Base-by-base conservation (phyloP, 2,797 vertebrate species). In the Pelobates cultripes region DNA sequence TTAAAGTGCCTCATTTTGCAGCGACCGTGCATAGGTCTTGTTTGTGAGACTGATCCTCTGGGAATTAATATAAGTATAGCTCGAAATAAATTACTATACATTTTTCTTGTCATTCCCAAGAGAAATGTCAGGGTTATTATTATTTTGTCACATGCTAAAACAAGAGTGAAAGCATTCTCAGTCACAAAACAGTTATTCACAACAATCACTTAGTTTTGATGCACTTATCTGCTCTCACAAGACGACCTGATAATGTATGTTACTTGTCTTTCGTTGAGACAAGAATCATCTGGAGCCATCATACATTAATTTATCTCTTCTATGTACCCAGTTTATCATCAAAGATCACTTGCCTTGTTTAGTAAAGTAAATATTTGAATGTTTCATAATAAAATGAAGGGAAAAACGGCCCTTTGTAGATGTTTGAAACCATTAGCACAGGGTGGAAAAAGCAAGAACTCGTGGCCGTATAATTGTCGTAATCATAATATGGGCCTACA, bases 171-270 rank as follows among this genome's bases (percentile, higher is more conserved):
- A n/a, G n/a, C n/a, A 43, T 45, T n/a, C 51, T 63, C 43, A 4
- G 12, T 41, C 43, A n/a, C 81, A 43, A 73, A 70, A 44, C 10
- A 44, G 47, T 75, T 70, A 75, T 71, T 75, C 53, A 43, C 40
- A 83, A 75, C 57, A 61, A 71, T 79, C 63, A 66, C 81, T 66
- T 51, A 64, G 55, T 75, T 79, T 66, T 70, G 60, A 75, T 75
- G 64, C 72, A 75, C 78, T 79, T 79, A 84, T 79, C 82, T 79
- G 72, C 53, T 70, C 77, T 69, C 72, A 66, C 40, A 66, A 79
- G 53, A 66, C 64, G 41, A 71, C 74, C 69, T 70, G 77, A 78
- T 75, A 83, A 75, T 79, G 77, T 75, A 84, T 79, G 82, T 79
- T 75, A 61, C 77, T 70, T 79, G 77, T 79, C 72, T 76, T 79